A percentile compares a stretch with the other conserved stretches of the same genome.
These are phyloP conservation scores for Ariolimax columbianus DNA, from an alignment of 2,888 invertebrate species.

Conservation along the genomic window DNA sequence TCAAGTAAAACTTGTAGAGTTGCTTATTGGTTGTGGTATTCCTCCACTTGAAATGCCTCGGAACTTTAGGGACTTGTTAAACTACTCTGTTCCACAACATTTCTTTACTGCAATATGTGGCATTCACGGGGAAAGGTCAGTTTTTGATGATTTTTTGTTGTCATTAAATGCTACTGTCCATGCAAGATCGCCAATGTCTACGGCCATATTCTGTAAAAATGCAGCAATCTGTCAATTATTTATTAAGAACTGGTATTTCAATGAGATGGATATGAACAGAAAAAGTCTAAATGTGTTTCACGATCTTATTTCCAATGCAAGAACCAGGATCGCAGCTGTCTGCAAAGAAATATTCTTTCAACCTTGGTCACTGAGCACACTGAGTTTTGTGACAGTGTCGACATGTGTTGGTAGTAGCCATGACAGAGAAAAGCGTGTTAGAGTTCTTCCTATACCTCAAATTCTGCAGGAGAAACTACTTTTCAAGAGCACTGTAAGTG, in stretches of 20 bases:
- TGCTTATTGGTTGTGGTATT: constrained; percentile 28
- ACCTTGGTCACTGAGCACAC: constrained; percentile 15
- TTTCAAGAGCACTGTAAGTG: not conserved
- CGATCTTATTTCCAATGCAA: not conserved
- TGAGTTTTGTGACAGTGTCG: constrained; percentile 34
- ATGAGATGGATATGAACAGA: not conserved
- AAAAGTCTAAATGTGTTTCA: not conserved
- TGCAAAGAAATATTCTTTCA: not conserved
- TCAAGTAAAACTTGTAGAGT: not conserved
- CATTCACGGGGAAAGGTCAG: not conserved
- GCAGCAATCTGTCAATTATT: constrained; percentile 21
- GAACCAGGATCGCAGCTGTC: not conserved
- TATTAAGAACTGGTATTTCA: constrained; percentile 25
- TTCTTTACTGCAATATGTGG: not conserved
- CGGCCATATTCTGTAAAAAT: constrained; percentile 32
- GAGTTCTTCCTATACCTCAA: constrained; percentile 32
- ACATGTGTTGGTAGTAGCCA: not conserved
- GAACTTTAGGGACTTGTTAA: not conserved
- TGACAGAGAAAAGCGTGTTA: constrained; percentile 24
- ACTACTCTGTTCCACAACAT: not conserved
- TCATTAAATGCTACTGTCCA: not conserved
- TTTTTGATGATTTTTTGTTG: not conserved
- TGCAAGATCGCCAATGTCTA: constrained; percentile 25
- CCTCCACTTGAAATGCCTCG: constrained; percentile 25
- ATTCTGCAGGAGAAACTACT: constrained; percentile 34